Base-by-base conservation (phyloP, 30 jellyfish, hydroid and myxozoan species). In the Pelagia noctiluca region DNA sequence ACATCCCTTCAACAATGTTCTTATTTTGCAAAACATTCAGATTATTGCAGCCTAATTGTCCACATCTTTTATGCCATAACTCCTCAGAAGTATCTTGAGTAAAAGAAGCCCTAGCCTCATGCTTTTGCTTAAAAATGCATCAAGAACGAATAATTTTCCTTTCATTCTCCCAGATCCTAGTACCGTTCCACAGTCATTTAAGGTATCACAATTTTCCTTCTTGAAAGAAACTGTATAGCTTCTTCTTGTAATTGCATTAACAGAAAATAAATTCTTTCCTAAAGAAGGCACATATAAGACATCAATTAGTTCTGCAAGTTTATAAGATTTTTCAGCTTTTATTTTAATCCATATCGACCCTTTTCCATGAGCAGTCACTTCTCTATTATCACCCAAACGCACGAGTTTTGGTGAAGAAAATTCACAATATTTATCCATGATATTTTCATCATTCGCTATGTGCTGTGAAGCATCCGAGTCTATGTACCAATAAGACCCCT, bases 41-140 rank as follows among this genome's bases (percentile, higher is more conserved):
- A 24, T 60, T 60, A 10, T 60, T 26, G 21, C 5, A 5, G 23
- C 72, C 35, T 24, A 60, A 60, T 4, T 60, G 35, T 26, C 72
- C 30, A 60, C 5, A 60, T 60, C 72, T 60, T 8, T 60, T 8
- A 60, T 60, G 72, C 72, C 72, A 60, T n/a, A 60, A 10, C 12
- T 60, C 23, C 21, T 4, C 22, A n/a, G 72, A 60, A 8, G 12
- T 60, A n/a, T n/a, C n/a, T 60, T 60, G 34, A n/a, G 10, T n/a
- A n/a, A 8, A 4, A 60, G 72, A 10, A 60, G 34, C 23, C 23
- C 21, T 26, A 4, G 72, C 72, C 10, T 22, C 35, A 60, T n/a
- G 30, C 34, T 4, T n/a, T 5, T 60, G 23, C 12, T 60, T 60
- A 12, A 12, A 8, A n/a, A 22, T 8, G 72, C 35, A 60, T 60